Evolutionary conservation across 2,888 invertebrate species (phyloP).

Genomic region (Leptogaster cylindrica): DNA sequence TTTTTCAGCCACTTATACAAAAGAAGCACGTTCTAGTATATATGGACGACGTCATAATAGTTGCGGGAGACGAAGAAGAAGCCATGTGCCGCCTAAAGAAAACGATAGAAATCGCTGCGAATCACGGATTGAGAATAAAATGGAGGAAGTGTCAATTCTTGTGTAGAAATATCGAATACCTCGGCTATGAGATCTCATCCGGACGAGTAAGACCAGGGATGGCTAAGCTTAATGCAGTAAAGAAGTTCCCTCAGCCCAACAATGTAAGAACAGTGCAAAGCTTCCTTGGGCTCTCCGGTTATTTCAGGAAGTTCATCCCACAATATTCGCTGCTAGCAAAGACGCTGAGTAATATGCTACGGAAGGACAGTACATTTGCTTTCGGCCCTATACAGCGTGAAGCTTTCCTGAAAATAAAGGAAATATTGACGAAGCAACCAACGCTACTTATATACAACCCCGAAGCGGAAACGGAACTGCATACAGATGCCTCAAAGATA

Average conservation of each 20-base stretch:
- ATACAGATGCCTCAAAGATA: constrained; percentile 48
- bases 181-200: no score
- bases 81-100: no score
- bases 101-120: no score
- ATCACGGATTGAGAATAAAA: no score
- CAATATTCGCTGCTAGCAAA: constrained; percentile 42
- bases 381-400: constrained; percentile 39
- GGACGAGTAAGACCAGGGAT: no score
- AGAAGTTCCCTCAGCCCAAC: no score
- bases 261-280: no score
- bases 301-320: constrained; percentile 43
- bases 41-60: no score
- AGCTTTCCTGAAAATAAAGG: constrained; percentile 45
- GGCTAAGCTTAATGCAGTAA: no score
- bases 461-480: constrained; percentile 46
- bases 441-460: constrained; percentile 46
- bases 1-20: background rate
- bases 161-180: no score
- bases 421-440: constrained; percentile 38
- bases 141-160: no score
- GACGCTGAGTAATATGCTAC: background rate
- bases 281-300: constrained; percentile 51
- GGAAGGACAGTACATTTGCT: constrained; percentile 37
- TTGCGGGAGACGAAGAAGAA: no score
- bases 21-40: constrained; percentile 7